Conservation (phyloP, 1,140 invertebrate species). For the Drosophila auraria region DNA sequence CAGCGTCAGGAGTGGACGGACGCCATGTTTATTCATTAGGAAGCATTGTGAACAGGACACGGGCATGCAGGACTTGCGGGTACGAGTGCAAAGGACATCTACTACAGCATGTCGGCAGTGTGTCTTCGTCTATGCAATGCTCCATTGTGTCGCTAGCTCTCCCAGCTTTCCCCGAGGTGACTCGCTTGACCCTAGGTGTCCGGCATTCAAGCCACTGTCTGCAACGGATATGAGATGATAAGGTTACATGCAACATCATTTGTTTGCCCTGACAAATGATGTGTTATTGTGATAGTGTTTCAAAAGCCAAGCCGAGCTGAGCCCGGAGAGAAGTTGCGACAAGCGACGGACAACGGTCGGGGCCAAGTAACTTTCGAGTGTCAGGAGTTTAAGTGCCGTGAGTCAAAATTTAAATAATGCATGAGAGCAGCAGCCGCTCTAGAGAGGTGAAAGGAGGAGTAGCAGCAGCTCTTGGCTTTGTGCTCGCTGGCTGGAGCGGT, state of each 20-base stretch:
- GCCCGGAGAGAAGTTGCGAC: background rate
- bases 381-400: constrained; percentile 65
- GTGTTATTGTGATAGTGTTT: constrained; percentile 79
- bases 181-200: constrained; percentile 65
- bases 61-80: constrained; percentile 24
- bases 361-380: constrained; percentile 72
- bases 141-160: constrained; percentile 33
- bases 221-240: constrained; percentile 81
- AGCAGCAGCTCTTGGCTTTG: constrained; percentile 10
- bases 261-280: constrained; percentile 82
- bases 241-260: constrained; percentile 83
- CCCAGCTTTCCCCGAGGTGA: constrained; percentile 46
- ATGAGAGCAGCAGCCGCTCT: constrained; percentile 25
- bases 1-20: constrained; percentile 61
- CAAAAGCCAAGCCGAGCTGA: constrained; percentile 18
- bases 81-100: constrained; percentile 22
- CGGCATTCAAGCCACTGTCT: constrained; percentile 45
- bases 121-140: constrained; percentile 42
- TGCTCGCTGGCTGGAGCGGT: constrained; percentile 1
- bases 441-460: background rate
- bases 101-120: constrained; percentile 43
- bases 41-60: constrained; percentile 59
- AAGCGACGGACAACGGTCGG: constrained; percentile 9
- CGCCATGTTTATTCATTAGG: constrained; percentile 81
- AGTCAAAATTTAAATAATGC: constrained; percentile 76